A percentile compares a stretch with the other conserved stretches of the same genome.
Conservation (phyloP, 2,888 invertebrate species). For the Eremobia ochroleuca region DNA sequence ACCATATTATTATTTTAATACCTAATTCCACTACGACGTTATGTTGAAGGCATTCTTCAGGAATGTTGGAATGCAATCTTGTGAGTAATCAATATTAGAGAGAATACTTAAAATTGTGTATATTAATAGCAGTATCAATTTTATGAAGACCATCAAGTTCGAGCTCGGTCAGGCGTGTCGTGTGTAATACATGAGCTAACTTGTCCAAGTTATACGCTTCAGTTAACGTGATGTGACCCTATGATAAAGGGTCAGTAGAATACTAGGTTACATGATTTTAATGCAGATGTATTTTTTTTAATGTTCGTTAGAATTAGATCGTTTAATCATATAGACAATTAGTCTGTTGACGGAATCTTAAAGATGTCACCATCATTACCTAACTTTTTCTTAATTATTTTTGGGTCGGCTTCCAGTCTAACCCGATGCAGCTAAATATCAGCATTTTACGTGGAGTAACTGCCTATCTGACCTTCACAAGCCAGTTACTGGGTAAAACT, state of each 20-base stretch:
- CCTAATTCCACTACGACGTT: background rate
- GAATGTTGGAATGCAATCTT: background rate
- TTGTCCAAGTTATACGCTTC: slow-evolving; percentile 9
- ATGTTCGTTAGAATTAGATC: background rate
- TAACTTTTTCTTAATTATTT: no score
- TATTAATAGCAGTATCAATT: background rate
- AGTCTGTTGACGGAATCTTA: background rate
- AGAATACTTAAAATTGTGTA: background rate
- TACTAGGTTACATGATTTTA: background rate
- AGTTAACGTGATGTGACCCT: background rate
- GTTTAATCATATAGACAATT: background rate
- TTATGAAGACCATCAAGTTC: slow-evolving; percentile 1
- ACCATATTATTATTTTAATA: background rate
- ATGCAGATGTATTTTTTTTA: background rate
- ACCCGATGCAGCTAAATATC: no score
- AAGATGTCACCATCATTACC: background rate
- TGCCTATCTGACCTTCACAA: no score
- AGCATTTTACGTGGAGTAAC: no score
- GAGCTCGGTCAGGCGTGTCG: background rate
- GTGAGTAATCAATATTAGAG: background rate
- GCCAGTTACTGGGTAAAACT: no score
- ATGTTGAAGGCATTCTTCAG: background rate
- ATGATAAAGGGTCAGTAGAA: background rate
- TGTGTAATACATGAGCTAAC: slow-evolving; percentile 15
- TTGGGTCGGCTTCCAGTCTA: no score